Conservation (phyloP, 2,797 vertebrate genomes). For the Sebastes dallii region DNA sequence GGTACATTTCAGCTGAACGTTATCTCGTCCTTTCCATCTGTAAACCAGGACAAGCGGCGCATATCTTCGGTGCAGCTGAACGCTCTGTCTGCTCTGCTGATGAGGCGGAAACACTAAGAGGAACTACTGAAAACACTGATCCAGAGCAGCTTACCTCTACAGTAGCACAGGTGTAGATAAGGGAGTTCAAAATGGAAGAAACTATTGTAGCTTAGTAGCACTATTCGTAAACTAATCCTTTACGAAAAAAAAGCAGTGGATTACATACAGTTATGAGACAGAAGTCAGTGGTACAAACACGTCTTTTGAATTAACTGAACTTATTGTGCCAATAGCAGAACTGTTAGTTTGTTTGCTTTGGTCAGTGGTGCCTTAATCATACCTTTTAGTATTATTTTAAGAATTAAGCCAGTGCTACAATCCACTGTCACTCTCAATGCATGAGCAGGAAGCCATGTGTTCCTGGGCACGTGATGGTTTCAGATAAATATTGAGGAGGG, state of each 20-base stretch:
- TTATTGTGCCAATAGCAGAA: background rate
- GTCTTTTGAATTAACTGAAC: background rate
- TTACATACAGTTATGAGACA: no score
- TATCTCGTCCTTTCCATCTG: conserved; percentile 5
- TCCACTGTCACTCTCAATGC: background rate
- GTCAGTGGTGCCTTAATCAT: background rate
- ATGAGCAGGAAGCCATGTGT: background rate
- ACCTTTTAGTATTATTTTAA: background rate
- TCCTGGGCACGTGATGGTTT: background rate
- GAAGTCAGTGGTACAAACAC: no score
- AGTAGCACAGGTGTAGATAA: background rate
- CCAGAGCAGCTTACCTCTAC: background rate
- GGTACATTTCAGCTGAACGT: background rate
- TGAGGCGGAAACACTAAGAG: conserved; percentile 44
- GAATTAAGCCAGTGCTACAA: background rate
- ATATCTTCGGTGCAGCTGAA: conserved; percentile 5
- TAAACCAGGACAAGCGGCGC: conserved; percentile 12
- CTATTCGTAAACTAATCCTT: background rate
- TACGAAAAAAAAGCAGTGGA: no score
- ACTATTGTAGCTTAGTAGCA: background rate
- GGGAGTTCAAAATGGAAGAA: background rate
- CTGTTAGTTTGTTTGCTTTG: background rate
- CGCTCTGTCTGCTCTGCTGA: conserved; percentile 6
- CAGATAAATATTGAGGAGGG: no score
- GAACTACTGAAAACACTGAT: background rate